A percentile compares a stretch with the other conserved stretches of the same genome.
Evolutionary conservation across 2,888 invertebrate species (phyloP).

Genomic region (Leptarthrus brevirostris): DNA sequence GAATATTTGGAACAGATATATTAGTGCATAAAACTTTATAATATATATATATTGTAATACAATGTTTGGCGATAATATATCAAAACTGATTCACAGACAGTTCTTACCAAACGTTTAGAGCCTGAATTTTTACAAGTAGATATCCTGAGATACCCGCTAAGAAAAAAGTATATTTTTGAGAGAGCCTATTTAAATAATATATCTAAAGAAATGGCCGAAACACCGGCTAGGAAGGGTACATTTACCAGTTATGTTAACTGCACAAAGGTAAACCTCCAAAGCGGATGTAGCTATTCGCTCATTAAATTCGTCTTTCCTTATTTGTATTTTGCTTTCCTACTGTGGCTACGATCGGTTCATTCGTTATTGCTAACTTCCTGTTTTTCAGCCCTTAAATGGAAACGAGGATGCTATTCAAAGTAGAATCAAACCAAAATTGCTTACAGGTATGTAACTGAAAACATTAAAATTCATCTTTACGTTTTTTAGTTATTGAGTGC

Average conservation of each 20-base stretch:
- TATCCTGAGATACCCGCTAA: background rate
- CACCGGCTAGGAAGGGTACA: slow-evolving; percentile 52
- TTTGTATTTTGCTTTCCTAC: slow-evolving; percentile 48
- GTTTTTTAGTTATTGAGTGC: too few species aligned
- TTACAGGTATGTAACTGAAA: slow-evolving; percentile 13
- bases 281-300: slow-evolving; percentile 35
- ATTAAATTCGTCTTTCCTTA: slow-evolving; percentile 47
- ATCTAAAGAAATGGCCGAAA: slow-evolving; percentile 45
- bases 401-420: slow-evolving; percentile 51
- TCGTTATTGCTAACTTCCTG: slow-evolving; percentile 50
- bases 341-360: background rate
- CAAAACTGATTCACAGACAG: background rate
- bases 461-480: too few species aligned
- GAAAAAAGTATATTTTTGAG: background rate
- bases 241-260: slow-evolving; percentile 54
- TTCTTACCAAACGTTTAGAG: background rate
- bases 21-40: background rate
- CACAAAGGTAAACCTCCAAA: slow-evolving; percentile 49
- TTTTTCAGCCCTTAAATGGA: slow-evolving; percentile 54
- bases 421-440: slow-evolving; percentile 51
- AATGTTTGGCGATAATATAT: background rate
- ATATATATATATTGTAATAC: background rate
- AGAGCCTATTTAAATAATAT: background rate
- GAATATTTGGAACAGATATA: background rate
- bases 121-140: background rate